Percentiles rank a stretch among this genome's conserved stretches.
Evolutionary conservation across 2,888 invertebrate genomes (phyloP).

Genomic region (Ormyrus nitidulus): DNA sequence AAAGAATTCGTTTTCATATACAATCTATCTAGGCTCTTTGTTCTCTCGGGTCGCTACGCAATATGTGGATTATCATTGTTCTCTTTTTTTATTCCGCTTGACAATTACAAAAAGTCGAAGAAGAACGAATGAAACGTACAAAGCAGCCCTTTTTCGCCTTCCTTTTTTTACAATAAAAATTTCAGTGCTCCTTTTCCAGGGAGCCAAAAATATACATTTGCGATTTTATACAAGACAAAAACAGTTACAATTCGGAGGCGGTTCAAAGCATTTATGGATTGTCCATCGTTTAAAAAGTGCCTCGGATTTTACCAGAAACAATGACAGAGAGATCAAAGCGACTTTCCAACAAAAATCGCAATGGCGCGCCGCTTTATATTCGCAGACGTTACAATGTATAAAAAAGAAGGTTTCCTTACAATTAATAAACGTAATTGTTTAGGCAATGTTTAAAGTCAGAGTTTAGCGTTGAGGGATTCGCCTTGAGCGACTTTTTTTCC

Average conservation of each 20-base stretch:
- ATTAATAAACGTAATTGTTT: conserved; percentile 54
- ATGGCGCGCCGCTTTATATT: conserved; percentile 18
- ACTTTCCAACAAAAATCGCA: conserved; percentile 29
- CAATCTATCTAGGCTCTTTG: conserved; percentile 46
- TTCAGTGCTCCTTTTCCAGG: conserved; percentile 19
- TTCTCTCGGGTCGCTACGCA: conserved; percentile 25
- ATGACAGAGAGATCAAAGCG: conserved; percentile 44
- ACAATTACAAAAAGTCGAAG: conserved; percentile 22
- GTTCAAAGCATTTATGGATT: conserved; percentile 6
- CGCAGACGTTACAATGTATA: conserved; percentile 11
- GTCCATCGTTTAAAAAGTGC: background rate
- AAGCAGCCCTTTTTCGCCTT: conserved; percentile 3
- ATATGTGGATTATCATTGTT: conserved; percentile 27
- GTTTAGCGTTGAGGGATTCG: conserved; percentile 34
- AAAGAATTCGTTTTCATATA: conserved; percentile 26
- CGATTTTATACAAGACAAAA: conserved; percentile 30
- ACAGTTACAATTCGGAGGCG: conserved; percentile 25
- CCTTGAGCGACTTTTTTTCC: conserved; percentile 44
- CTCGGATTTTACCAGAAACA: conserved; percentile 31
- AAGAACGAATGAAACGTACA: conserved; percentile 25
- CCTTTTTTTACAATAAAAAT: conserved; percentile 34
- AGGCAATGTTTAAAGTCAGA: conserved; percentile 53
- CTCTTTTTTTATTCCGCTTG: background rate
- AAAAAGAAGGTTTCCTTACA: conserved; percentile 40
- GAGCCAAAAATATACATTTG: conserved; percentile 20